phyloP scores from a whole-genome alignment of 2,113 vertebrate genomes.

The Leptocoma aspasia region DNA sequence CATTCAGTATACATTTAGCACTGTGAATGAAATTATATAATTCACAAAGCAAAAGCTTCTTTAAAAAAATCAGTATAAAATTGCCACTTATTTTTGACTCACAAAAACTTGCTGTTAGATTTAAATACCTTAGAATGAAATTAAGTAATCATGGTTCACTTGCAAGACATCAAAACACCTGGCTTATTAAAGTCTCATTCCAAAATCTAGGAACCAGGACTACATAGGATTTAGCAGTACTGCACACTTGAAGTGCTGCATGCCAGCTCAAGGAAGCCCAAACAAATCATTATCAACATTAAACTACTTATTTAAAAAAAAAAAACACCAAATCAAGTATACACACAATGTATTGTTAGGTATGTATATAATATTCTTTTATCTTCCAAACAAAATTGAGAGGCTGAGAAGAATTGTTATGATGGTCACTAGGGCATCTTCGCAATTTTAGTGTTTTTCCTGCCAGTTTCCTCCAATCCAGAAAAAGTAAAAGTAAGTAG shows the following conservation, averaged over 20 bases:
- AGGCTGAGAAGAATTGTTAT: background rate
- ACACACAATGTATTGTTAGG: background rate
- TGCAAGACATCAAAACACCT: background rate
- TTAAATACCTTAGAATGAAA: background rate
- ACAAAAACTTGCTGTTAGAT: background rate
- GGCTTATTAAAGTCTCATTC: background rate
- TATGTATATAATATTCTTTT: background rate
- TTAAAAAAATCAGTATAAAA: background rate
- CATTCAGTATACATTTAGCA: background rate
- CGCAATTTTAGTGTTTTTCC: background rate
- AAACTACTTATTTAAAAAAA: background rate
- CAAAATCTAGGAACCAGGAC: background rate
- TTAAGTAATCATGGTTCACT: background rate
- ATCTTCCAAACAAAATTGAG: background rate
- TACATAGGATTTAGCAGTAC: background rate
- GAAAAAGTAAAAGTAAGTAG: rapidly evolving
- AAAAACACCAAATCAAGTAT: background rate
- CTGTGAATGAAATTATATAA: background rate
- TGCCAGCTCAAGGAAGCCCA: background rate
- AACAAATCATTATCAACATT: background rate
- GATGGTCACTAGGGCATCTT: background rate
- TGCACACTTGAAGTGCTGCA: background rate
- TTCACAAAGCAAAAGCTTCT: background rate
- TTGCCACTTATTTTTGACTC: background rate
- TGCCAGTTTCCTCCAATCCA: background rate